Evolutionary conservation across 2,888 invertebrate species (phyloP), one percentile per base, ranked within the genome.

Genomic region (Choreutis nemorana): DNA sequence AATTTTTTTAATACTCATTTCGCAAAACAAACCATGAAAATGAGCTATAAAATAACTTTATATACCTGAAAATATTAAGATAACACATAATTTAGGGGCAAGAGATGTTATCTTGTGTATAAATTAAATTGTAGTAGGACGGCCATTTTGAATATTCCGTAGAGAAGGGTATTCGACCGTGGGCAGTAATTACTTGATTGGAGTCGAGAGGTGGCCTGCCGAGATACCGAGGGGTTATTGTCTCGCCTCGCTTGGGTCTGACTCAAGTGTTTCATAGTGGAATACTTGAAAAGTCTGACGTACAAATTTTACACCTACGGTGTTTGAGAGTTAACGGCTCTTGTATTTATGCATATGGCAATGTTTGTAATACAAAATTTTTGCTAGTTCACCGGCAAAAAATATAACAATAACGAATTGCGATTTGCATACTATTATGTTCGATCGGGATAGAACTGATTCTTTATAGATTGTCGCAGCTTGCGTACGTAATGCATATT

Each of bases 181-280:
- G 59, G 73, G 71, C 72, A 73, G 75, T 77, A 78, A 78, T 78
- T 71, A 66, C 65, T 77, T 78, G 75, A 78, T 78, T 78, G 73
- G 49, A 77, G 77, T 78, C 71, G 67, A 78, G 78, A 73, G 78
- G 73, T 56, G 50, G 63, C 78, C 62, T 56, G 67, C 66, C 70
- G 77, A 68, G 78, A 70, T 65, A 61, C 54, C 58, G 48, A 45
- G 60, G 45, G 56, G 36, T 45, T 54, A 65, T 75, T 73, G 70
- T 72, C 33, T 23, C 34, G 39, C 53, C 49, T 55, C 55, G 57
- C 58, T 61, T 56, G 42, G 50, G 45, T 48, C 29, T 50, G 37
- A 38, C 45, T 55, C 44, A 44, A 56, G 50, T 48, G 42, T 32
- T 42, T 54, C 43, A 41, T 40, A 55, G 48, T 44, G 67, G 66